phyloP scores from a whole-genome alignment of 2,888 invertebrate species.

The Laothoe populi region DNA sequence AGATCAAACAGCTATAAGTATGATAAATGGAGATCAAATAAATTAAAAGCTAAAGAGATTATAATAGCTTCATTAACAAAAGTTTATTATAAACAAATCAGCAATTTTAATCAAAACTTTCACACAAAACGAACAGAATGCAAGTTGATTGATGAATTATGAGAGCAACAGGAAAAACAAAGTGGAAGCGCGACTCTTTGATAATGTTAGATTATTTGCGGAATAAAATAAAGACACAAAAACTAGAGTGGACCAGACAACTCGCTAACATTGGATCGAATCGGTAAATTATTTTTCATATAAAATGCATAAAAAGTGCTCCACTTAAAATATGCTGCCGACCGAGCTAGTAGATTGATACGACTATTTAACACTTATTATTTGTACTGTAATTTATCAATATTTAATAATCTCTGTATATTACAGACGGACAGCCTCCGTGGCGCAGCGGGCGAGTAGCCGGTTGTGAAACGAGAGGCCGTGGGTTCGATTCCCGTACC shows the following conservation, averaged over 20 bases:
- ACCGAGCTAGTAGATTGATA: neutral
- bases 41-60: neutral
- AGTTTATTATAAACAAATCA: neutral
- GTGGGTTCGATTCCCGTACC: too few relatives aligned
- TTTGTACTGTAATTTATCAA: too few relatives aligned
- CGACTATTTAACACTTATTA: too few relatives aligned
- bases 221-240: constrained; percentile 10
- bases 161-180: neutral
- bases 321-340: neutral
- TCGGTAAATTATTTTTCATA: neutral
- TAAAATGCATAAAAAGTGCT: constrained; percentile 3
- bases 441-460: too few relatives aligned
- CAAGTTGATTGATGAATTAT: constrained; percentile 6
- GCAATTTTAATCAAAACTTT: neutral
- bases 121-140: neutral
- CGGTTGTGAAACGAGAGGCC: too few relatives aligned
- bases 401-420: too few relatives aligned
- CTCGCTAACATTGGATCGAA: neutral
- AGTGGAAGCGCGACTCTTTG: neutral
- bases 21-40: neutral
- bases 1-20: neutral
- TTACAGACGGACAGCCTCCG: too few relatives aligned
- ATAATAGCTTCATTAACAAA: neutral
- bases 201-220: neutral
- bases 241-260: neutral